phyloP scores from a whole-genome alignment of 2,888 invertebrate species.

The Protodeltote pygarga region DNA sequence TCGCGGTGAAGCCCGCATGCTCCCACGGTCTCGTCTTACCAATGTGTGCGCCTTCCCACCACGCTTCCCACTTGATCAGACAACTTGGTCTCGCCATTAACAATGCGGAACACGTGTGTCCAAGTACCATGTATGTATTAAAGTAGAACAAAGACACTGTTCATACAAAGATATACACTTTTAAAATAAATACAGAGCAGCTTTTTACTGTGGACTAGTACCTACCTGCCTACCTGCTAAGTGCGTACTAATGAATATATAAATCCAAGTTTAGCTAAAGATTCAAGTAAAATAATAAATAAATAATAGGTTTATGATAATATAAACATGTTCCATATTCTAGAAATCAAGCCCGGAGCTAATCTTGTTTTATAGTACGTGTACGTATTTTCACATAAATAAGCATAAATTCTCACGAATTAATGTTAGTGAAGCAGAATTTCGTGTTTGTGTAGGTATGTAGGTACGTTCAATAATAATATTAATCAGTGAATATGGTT shows the following conservation, averaged over 20 bases:
- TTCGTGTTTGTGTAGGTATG: constrained; percentile 1
- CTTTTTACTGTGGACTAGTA: constrained; percentile 15
- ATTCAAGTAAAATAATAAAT: constrained; percentile 21
- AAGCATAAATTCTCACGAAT: too few relatives aligned
- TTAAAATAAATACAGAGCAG: constrained; percentile 34
- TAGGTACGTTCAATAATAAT: background rate
- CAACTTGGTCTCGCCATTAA: constrained; percentile 62
- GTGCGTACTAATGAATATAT: too few relatives aligned
- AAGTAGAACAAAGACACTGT: constrained; percentile 41
- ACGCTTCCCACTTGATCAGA: constrained; percentile 60
- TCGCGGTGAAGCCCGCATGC: constrained; percentile 69
- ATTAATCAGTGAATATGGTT: too few relatives aligned
- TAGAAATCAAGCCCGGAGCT: constrained; percentile 16
- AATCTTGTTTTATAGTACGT: constrained; percentile 13
- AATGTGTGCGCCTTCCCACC: constrained; percentile 54
- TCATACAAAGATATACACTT: constrained; percentile 18
- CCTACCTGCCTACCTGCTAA: background rate
- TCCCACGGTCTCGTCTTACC: constrained; percentile 78
- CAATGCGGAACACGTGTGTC: constrained; percentile 76
- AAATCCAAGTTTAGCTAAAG: constrained; percentile 13
- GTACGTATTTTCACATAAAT: constrained; percentile 23
- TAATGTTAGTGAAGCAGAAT: constrained; percentile 18
- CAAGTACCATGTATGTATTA: constrained; percentile 48
- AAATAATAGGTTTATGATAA: constrained; percentile 1
- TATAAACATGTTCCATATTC: constrained; percentile 13